A percentile compares a stretch with the other conserved stretches of the same genome.
Evolutionary conservation across 2,888 invertebrate genomes (phyloP).

Genomic region (Conus canariensis): DNA sequence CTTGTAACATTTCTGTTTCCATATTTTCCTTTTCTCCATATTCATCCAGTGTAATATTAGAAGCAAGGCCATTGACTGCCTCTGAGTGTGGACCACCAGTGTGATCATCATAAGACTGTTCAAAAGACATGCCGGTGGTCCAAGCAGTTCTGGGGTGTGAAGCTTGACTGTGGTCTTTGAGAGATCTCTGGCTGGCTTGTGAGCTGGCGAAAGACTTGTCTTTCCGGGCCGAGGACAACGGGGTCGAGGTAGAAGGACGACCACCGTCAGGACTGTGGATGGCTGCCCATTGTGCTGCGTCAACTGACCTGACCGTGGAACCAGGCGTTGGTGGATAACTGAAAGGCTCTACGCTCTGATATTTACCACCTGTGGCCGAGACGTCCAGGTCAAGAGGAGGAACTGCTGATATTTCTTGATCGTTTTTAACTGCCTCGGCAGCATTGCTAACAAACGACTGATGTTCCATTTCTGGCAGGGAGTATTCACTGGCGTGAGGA

Average conservation of each 20-base stretch:
- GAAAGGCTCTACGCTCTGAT: neutral
- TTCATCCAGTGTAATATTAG: neutral
- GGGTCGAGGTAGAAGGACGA: slow-evolving; percentile 3
- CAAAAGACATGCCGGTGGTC: neutral
- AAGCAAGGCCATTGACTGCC: neutral
- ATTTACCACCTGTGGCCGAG: neutral
- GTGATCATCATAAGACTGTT: neutral
- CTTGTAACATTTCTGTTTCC: neutral
- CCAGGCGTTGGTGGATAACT: slow-evolving; percentile 31
- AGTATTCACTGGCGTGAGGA: neutral
- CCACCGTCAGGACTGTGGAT: neutral
- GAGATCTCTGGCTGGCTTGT: neutral
- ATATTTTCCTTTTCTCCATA: too few species aligned
- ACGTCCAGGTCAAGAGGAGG: slow-evolving; percentile 9
- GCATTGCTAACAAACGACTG: neutral
- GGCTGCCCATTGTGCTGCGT: slow-evolving; percentile 15
- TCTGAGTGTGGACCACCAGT: neutral
- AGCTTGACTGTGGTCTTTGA: neutral
- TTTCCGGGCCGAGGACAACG: slow-evolving; percentile 8
- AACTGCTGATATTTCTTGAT: neutral
- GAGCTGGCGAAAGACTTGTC: neutral
- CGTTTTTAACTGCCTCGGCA: neutral
- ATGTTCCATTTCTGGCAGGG: neutral
- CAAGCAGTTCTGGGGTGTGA: neutral
- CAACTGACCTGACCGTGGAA: slow-evolving; percentile 35